Base-by-base conservation (phyloP, 1,140 invertebrate species). In the Drosophila insularis region DNA sequence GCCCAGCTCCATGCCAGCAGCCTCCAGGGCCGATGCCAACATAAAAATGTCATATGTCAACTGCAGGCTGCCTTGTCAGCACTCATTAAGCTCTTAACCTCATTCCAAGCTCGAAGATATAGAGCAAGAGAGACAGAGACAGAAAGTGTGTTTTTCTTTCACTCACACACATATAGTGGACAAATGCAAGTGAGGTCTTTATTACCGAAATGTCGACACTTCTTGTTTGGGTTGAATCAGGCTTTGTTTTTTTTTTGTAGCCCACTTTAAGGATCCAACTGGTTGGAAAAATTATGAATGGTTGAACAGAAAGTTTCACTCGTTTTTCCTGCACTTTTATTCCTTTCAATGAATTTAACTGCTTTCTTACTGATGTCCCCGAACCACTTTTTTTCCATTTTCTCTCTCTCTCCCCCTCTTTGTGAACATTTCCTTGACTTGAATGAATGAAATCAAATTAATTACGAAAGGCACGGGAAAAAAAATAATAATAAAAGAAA, bases 31-130 rank as follows among this genome's bases (percentile, higher is more conserved):
- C 79, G 43, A 50, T 50, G 43, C 43, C 10, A 50, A 82, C 84
- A 89, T 87, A 87, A 87, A 87, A 87, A 87, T 87, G 77, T 87
- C 84, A 87, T 89, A 79, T 87, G 82, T 87, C 82, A 87, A 77
- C 79, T 87, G 70, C 82, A 85, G 81, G 65, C 79, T 71, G 76
- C 64, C 78, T 85, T 71, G 69, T 77, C 76, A 58, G 68, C 82
- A 77, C 84, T 87, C 82, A 87, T 87, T 87, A 87, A 87, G 82
- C 82, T 82, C 82, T 87, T 87, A 87, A 89, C 82, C 82, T 89
- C 84, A 71, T 87, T 87, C 71, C 60, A 63, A 35, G 62, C 73
- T 50, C 43, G 46, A 43, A 37, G 60, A 68, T 61, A 62, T 39
- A 23, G 32, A 75, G 61, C 50, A 23, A 69, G 50, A 35, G 40